A percentile compares a stretch with the other conserved stretches of the same genome.
These are phyloP conservation scores for Harpagus bidentatus DNA, from an alignment of 2,113 vertebrate genomes.

Conservation along the genomic window DNA sequence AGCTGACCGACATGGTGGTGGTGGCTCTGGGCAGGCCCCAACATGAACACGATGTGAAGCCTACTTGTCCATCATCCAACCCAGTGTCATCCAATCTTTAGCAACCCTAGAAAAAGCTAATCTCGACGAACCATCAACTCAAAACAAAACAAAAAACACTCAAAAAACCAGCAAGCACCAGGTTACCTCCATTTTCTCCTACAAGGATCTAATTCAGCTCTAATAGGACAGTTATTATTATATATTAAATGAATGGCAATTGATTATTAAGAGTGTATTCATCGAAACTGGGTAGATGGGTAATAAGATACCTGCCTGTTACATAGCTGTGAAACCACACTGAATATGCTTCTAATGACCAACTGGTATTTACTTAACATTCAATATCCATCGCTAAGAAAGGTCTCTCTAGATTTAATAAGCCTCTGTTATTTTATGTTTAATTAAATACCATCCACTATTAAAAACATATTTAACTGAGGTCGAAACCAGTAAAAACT, in stretches of 20 bases:
- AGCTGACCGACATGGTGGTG: rapidly evolving
- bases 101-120: neutral
- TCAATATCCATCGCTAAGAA: slow-evolving; percentile 44
- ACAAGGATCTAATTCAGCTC: slow-evolving; percentile 51
- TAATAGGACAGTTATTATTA: slow-evolving; percentile 27
- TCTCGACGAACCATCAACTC: neutral
- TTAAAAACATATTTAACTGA: slow-evolving; percentile 67
- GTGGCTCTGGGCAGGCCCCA: neutral
- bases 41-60: rapidly evolving
- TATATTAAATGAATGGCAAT: slow-evolving; percentile 38
- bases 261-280: slow-evolving; percentile 48
- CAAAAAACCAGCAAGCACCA: neutral
- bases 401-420: slow-evolving; percentile 58
- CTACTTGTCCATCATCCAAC: neutral
- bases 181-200: neutral
- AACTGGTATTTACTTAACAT: slow-evolving; percentile 56
- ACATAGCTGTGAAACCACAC: slow-evolving; percentile 53
- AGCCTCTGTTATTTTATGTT: slow-evolving; percentile 63
- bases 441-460: slow-evolving; percentile 65
- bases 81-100: neutral
- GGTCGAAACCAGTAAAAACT: slow-evolving; percentile 55
- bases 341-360: slow-evolving; percentile 37
- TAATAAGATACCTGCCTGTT: slow-evolving; percentile 50
- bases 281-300: neutral
- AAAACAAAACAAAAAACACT: neutral